Conservation (phyloP, 1,140 invertebrate species). For the Heliothis virescens region DNA sequence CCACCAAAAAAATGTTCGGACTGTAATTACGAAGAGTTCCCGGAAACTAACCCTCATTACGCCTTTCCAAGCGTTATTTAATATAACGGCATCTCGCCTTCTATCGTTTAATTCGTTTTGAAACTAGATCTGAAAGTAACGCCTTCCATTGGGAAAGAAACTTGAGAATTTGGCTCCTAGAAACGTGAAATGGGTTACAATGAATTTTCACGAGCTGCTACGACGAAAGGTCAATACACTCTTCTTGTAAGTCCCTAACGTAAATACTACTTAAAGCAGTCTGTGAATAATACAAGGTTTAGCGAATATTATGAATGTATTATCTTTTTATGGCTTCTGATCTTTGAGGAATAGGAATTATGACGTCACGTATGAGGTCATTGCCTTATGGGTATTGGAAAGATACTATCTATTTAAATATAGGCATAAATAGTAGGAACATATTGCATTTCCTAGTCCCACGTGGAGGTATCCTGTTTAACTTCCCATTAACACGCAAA, state of each 20-base stretch:
- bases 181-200: conserved; percentile 25
- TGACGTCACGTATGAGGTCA: background rate
- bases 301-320: background rate
- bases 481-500: conserved; percentile 32
- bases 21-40: background rate
- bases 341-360: background rate
- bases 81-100: background rate
- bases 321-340: background rate
- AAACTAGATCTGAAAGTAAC: conserved; percentile 19
- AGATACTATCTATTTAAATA: background rate
- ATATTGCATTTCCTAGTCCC: conserved; percentile 18
- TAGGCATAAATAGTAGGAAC: background rate
- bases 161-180: conserved; percentile 16
- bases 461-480: conserved; percentile 2
- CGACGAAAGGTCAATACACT: conserved; percentile 11
- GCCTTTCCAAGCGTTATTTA: background rate
- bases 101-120: conserved; percentile 13
- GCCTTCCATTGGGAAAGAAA: background rate
- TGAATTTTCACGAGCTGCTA: conserved; percentile 7
- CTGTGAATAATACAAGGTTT: background rate
- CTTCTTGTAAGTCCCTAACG: conserved; percentile 1
- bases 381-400: conserved; percentile 31
- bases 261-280: background rate
- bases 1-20: no score
- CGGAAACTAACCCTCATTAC: background rate